Conservation (phyloP, 2,113 vertebrate species). For the Petromus typicus region DNA sequence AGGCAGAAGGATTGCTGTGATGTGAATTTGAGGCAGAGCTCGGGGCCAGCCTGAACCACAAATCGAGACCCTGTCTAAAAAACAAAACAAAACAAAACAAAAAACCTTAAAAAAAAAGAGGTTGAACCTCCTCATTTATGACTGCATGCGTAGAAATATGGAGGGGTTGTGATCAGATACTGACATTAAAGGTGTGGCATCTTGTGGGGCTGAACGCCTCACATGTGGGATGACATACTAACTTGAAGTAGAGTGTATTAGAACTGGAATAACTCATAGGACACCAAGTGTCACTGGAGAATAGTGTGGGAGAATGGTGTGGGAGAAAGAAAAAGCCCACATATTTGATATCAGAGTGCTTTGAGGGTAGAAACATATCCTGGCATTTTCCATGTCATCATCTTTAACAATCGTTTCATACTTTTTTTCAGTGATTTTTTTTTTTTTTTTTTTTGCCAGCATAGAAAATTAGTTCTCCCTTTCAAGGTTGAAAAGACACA, state of each 20-base stretch:
- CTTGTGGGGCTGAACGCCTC: no score
- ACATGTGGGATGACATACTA: background rate
- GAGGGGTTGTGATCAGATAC: background rate
- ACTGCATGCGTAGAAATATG: background rate
- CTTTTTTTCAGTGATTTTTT: background rate
- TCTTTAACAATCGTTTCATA: conserved; percentile 60
- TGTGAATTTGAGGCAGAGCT: no score
- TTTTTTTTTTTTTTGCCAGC: background rate
- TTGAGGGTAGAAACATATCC: background rate
- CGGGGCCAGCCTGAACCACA: no score
- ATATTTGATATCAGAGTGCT: background rate
- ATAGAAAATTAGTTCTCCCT: conserved; percentile 71
- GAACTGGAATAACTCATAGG: background rate
- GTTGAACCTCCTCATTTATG: background rate
- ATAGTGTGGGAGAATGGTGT: background rate
- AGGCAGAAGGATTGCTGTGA: no score
- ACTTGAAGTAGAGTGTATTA: background rate
- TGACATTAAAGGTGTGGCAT: background rate
- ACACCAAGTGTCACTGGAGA: background rate
- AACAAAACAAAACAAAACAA: no score
- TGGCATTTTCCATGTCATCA: background rate
- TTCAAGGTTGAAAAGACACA: conserved; percentile 77
- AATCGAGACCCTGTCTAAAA: no score
- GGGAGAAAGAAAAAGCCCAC: background rate
- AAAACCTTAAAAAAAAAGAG: no score